Percentiles rank a stretch among this genome's conserved stretches.
These are phyloP conservation scores for Ctenosaura bakeri DNA, from an alignment of 2,797 vertebrate species.

Conservation along the genomic window DNA sequence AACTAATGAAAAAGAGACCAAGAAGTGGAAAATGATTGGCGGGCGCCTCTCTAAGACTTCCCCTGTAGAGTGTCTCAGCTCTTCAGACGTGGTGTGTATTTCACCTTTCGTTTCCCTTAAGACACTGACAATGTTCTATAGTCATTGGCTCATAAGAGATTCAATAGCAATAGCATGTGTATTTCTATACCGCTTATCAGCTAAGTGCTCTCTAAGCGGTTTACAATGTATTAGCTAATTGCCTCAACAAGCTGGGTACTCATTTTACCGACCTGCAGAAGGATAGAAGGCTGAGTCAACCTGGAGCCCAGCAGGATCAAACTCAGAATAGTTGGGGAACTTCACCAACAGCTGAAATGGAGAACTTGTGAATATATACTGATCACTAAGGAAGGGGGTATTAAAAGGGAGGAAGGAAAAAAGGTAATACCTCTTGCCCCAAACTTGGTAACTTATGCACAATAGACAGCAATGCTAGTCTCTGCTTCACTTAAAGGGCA, in stretches of 20 bases:
- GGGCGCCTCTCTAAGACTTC: rapidly evolving
- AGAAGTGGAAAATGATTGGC: background rate
- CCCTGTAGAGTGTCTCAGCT: background rate
- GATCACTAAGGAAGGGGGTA: too few relatives aligned
- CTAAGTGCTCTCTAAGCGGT: too few relatives aligned
- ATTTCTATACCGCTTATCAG: too few relatives aligned
- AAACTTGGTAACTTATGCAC: background rate
- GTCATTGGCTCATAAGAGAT: background rate
- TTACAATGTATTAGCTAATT: too few relatives aligned
- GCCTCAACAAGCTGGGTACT: too few relatives aligned
- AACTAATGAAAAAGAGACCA: background rate
- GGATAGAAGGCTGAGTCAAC: too few relatives aligned
- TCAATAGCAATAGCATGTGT: too few relatives aligned
- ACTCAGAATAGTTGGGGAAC: background rate
- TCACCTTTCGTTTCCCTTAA: background rate
- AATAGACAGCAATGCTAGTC: background rate
- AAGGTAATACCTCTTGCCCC: background rate
- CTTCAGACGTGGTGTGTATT: background rate
- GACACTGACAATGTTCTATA: background rate
- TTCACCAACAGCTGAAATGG: too few relatives aligned
- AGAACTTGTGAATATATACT: background rate
- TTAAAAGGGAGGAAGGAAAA: background rate
- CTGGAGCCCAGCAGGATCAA: too few relatives aligned
- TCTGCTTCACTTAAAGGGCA: background rate
- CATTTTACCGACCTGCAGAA: too few relatives aligned